Evolutionary conservation across 1,140 invertebrate genomes (phyloP).

Genomic region (Arion vulgaris): DNA sequence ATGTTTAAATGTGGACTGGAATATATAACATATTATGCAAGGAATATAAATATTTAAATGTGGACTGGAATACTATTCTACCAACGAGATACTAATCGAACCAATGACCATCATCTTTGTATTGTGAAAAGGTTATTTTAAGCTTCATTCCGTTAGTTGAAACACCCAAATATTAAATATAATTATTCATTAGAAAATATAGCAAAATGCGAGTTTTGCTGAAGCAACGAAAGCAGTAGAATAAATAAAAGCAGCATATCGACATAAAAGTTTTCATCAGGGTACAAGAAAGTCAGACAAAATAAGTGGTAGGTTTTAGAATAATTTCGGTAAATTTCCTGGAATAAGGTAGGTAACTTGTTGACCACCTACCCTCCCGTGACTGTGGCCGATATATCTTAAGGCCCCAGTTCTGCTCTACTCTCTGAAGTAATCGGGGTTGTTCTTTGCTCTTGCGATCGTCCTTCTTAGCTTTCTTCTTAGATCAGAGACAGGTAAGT

Average conservation of each 20-base stretch:
- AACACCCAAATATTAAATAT: background rate
- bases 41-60: no score
- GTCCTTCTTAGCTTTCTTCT: slow-evolving; percentile 40
- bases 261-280: background rate
- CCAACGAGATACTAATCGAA: no score
- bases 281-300: background rate
- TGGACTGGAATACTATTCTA: background rate
- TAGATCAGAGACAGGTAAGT: slow-evolving; percentile 40
- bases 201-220: no score
- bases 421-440: slow-evolving; percentile 36
- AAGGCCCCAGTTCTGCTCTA: background rate
- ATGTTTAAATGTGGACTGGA: no score
- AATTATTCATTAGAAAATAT: background rate
- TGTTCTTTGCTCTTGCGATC: slow-evolving; percentile 40
- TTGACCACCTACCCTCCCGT: slow-evolving; percentile 22
- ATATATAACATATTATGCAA: background rate
- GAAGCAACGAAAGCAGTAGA: no score
- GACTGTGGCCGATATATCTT: slow-evolving; percentile 18
- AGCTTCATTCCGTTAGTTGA: no score
- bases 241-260: background rate
- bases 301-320: background rate
- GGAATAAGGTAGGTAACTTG: background rate
- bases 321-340: no score
- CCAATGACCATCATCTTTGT: no score
- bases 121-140: no score